A percentile compares a stretch with the other conserved stretches of the same genome.
Conservation (phyloP, 2,113 vertebrate genomes). For the Vidua chalybeata region DNA sequence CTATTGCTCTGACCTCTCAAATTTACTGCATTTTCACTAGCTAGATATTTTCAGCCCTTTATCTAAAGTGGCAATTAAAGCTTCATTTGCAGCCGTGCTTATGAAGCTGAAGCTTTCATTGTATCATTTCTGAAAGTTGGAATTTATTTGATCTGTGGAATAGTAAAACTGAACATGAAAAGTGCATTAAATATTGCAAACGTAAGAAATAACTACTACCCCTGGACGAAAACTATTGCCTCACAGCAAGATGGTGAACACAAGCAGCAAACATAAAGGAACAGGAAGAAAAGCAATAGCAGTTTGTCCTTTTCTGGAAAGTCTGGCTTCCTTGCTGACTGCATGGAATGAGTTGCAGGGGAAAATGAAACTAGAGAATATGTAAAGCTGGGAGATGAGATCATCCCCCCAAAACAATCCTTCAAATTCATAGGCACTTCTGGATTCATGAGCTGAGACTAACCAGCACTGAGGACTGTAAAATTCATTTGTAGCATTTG, state of each 20-base stretch:
- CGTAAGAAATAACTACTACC: background rate
- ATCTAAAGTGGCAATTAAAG: constrained; percentile 52
- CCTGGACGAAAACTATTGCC: background rate
- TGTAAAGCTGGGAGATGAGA: constrained; percentile 69
- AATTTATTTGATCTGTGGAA: background rate
- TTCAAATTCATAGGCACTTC: constrained; percentile 69
- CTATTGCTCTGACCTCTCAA: constrained; percentile 2
- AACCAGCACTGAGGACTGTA: constrained; percentile 44
- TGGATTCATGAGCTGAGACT: constrained; percentile 74
- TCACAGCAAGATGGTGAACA: background rate
- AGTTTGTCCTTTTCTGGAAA: constrained; percentile 55
- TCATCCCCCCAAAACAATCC: constrained; percentile 64
- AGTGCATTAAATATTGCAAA: background rate
- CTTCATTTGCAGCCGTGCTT: constrained; percentile 41
- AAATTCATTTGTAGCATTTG: constrained; percentile 65
- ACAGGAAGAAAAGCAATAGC: background rate
- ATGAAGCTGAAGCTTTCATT: constrained; percentile 33
- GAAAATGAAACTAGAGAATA: constrained; percentile 67
- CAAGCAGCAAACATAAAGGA: constrained; percentile 18
- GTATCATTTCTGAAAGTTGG: background rate
- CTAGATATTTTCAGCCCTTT: constrained; percentile 24
- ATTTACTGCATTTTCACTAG: constrained; percentile 25
- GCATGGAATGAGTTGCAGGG: constrained; percentile 42
- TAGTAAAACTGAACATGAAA: background rate
- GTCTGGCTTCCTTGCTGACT: constrained; percentile 45